Conservation (phyloP, 1,140 invertebrate species). For the Cryptotermes secundus region DNA sequence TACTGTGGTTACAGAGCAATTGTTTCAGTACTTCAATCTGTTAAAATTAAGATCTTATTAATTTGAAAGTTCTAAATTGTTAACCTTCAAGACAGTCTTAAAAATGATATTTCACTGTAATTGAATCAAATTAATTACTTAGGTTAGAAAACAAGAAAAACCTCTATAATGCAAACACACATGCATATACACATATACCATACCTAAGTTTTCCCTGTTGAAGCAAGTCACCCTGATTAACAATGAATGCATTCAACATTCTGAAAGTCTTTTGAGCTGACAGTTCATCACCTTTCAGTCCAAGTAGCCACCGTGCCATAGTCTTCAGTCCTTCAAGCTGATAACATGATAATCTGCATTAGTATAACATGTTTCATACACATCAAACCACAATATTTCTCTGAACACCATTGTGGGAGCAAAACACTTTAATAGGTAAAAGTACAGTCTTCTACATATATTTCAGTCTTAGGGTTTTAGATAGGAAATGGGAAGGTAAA, state of each 20-base stretch:
- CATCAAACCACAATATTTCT: neutral
- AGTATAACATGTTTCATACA: conserved; percentile 2
- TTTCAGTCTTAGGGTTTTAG: no score
- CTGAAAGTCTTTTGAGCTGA: conserved; percentile 93
- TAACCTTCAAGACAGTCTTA: no score
- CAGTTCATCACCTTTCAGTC: conserved; percentile 82
- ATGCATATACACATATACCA: conserved; percentile 28
- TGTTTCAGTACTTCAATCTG: no score
- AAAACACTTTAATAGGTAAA: neutral
- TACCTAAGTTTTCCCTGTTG: conserved; percentile 58
- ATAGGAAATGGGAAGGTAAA: no score
- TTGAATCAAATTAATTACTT: no score
- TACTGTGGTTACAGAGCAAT: no score
- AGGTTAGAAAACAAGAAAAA: neutral
- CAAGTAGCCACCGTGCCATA: conserved; percentile 93
- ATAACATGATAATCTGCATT: conserved; percentile 35
- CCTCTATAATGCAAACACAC: neutral
- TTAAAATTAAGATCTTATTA: no score
- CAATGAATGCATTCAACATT: conserved; percentile 86
- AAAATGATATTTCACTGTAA: no score
- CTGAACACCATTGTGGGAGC: conserved; percentile 7
- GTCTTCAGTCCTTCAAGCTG: conserved; percentile 87
- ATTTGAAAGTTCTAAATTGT: no score
- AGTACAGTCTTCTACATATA: no score
- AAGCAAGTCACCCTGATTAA: conserved; percentile 83